These are phyloP conservation scores for Podocnemis expansa DNA, from an alignment of 2,113 vertebrate genomes.

Conservation along the genomic window DNA sequence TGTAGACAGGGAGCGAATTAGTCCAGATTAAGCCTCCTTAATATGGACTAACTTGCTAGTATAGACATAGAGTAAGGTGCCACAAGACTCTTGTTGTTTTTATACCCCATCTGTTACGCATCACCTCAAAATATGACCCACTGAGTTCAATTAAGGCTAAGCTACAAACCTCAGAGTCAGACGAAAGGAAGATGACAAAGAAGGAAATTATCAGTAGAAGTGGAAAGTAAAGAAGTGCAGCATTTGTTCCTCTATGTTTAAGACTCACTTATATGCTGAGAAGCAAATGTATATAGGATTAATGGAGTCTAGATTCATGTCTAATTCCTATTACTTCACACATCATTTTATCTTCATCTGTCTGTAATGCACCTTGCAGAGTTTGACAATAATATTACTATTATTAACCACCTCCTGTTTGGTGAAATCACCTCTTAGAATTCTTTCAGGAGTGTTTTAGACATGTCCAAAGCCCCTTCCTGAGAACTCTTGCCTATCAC, in stretches of 20 bases:
- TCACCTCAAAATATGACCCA: neutral
- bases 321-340: neutral
- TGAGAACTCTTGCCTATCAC: neutral
- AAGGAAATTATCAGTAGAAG: neutral
- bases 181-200: neutral
- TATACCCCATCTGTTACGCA: neutral
- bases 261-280: neutral
- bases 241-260: neutral
- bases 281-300: too few relatives aligned
- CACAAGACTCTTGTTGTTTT: too few relatives aligned
- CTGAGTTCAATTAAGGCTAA: neutral
- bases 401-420: neutral
- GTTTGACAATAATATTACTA: neutral
- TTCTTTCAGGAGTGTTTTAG: neutral
- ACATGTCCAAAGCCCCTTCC: neutral
- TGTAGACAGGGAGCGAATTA: too few relatives aligned
- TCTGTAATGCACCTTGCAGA: neutral
- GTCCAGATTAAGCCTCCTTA: too few relatives aligned
- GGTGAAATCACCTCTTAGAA: neutral
- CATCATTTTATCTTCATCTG: neutral
- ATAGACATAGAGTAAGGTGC: too few relatives aligned
- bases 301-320: neutral
- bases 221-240: neutral
- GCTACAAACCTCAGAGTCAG: neutral
- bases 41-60: too few relatives aligned